phyloP scores from a whole-genome alignment of 2,113 vertebrate genomes.

The Pogonocichla stellata region DNA sequence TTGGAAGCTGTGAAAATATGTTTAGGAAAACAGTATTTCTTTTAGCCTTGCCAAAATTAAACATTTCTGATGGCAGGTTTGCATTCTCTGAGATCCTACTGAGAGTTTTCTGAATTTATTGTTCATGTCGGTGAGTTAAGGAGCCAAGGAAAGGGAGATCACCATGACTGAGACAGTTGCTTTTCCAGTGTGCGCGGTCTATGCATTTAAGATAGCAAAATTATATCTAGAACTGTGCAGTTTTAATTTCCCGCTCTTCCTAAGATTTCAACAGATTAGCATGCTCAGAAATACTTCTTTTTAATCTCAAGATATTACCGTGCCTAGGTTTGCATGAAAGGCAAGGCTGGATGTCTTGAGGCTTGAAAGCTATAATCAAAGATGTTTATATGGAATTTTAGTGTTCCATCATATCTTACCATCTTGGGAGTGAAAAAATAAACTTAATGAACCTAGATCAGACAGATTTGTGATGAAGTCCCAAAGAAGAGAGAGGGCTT shows the following conservation, averaged over 20 bases:
- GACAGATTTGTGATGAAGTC: constrained; percentile 19
- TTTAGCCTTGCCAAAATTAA: not conserved
- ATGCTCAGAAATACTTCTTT: not conserved
- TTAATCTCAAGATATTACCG: not conserved
- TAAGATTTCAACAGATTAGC: not conserved
- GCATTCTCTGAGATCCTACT: not conserved
- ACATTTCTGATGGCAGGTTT: not conserved
- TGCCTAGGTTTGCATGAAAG: not conserved
- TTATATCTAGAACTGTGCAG: not conserved
- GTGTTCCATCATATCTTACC: not conserved
- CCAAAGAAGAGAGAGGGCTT: constrained; percentile 12
- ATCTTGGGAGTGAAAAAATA: not conserved
- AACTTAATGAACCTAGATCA: constrained; percentile 44
- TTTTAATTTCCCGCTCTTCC: not conserved
- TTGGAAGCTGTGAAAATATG: not conserved
- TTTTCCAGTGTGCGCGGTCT: not conserved
- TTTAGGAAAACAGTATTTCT: not conserved
- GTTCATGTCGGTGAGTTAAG: not conserved
- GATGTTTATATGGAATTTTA: constrained; percentile 35
- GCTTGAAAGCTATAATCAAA: not conserved
- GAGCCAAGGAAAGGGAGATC: not conserved
- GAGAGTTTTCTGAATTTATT: not conserved
- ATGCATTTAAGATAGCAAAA: not conserved
- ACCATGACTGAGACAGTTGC: accelerated
- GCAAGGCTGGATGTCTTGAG: not conserved